Base-by-base conservation (phyloP, 1,140 invertebrate species). In the Marisa cornuarietis region DNA sequence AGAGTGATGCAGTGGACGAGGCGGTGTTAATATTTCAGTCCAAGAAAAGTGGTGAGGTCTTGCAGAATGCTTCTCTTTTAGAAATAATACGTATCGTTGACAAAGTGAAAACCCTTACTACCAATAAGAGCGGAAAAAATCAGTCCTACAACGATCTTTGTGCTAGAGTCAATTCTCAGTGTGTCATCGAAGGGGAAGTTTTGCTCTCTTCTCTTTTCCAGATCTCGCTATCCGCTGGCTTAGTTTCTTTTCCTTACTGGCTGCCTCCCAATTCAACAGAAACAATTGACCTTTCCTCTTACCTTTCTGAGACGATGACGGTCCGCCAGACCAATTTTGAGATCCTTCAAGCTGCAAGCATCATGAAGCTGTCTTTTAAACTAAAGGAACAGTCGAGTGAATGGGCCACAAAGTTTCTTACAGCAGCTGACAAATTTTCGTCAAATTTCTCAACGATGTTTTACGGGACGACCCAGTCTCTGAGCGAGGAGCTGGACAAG, bases 401-500 rank as follows among this genome's bases (percentile, higher is more conserved):
- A 0, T 79, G 77, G 77, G n/a, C 58, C 20, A 63, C 49, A 26
- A 63, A 62, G n/a, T 78, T 78, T 42, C 14, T 61, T 20, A 52
- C 51, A 13, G 51, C 6, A n/a, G 77, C 68, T 13, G 69, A 26
- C 10, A 71, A 3, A 24, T 68, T 62, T 13, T 22, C 42, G 52
- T 20, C 71, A 31, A 54, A 26, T 31, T 24, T 76, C 13, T 52
- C 74, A 5, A 73, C 84, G 6, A 63, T 86, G 42, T 24, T 74
- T 0, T 87, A 82, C 54, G 68, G 79, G 5, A 81, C 84, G 61
- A 80, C 85, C 3, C 72, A 83, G 10, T 83, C 83, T 16, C 49
- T 87, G 8, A 76, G 79, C 20, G 71, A 81, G 10, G 85, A 87
- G 76, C 63, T 86, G 22, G 75, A 80, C 76, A 72, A 79, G n/a